Evolutionary conservation across 2,888 invertebrate genomes (phyloP).

Genomic region (Plagodis dolabraria): DNA sequence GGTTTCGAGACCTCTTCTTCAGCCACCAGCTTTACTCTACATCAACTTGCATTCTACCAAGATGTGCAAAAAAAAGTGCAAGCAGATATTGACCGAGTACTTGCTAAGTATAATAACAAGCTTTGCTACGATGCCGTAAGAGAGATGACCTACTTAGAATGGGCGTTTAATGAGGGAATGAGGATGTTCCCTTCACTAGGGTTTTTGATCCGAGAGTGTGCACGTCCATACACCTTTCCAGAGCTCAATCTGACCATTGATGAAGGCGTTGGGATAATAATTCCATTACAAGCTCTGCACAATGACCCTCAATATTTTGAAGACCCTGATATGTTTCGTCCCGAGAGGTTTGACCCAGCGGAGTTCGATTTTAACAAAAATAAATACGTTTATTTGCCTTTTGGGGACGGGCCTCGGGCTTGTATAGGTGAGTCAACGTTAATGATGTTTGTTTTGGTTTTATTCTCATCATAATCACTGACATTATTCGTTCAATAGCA

Average conservation of each 20-base stretch:
- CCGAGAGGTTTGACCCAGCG: constrained; percentile 58
- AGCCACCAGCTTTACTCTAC: constrained; percentile 61
- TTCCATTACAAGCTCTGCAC: constrained; percentile 61
- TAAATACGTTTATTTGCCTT: constrained; percentile 59
- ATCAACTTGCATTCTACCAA: constrained; percentile 60
- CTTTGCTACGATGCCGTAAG: constrained; percentile 60
- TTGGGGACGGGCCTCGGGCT: constrained; percentile 62
- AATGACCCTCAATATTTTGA: constrained; percentile 62
- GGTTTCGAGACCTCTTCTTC: constrained; percentile 68
- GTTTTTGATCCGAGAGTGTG: constrained; percentile 53
- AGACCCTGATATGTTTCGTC: constrained; percentile 58
- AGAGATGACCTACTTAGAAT: constrained; percentile 62
- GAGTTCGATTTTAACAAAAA: constrained; percentile 41
- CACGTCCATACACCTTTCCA: constrained; percentile 53
- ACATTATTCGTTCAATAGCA: too few species aligned
- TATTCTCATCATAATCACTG: too few species aligned
- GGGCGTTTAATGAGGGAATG: constrained; percentile 61
- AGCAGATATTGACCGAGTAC: constrained; percentile 54
- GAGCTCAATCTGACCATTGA: constrained; percentile 57
- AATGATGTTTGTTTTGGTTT: too few species aligned
- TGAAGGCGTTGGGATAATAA: constrained; percentile 50
- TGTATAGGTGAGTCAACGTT: constrained; percentile 56
- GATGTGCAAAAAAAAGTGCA: constrained; percentile 57
- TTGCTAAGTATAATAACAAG: constrained; percentile 49
- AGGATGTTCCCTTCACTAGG: constrained; percentile 67